These are phyloP conservation scores for Neoseiulus cucumeris DNA, from an alignment of 1,140 invertebrate species.

Conservation along the genomic window DNA sequence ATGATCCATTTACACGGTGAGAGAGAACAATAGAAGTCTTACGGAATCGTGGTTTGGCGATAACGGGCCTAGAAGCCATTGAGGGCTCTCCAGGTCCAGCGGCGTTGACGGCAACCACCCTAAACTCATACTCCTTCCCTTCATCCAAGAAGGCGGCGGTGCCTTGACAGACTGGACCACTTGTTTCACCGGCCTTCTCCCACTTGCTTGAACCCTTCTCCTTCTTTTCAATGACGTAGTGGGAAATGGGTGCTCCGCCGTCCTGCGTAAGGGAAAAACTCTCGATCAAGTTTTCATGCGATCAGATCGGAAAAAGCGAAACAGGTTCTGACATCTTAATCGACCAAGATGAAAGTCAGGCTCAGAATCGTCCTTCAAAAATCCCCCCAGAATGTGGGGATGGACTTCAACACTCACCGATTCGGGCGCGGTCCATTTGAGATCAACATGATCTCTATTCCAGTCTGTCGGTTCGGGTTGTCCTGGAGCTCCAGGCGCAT, in stretches of 20 bases:
- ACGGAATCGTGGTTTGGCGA: constrained; percentile 32
- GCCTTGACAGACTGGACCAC: constrained; percentile 43
- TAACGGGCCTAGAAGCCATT: constrained; percentile 25
- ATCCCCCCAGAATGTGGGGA: too few relatives aligned
- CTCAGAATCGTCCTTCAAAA: too few relatives aligned
- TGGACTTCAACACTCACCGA: constrained; percentile 25
- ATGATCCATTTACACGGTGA: background rate
- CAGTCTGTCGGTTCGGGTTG: constrained; percentile 65
- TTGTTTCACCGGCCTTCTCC: constrained; percentile 69
- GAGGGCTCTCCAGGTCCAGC: constrained; percentile 44
- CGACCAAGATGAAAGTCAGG: too few relatives aligned
- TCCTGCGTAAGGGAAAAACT: constrained; percentile 33
- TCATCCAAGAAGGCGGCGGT: constrained; percentile 70
- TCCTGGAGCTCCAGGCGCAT: constrained; percentile 18
- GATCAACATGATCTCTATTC: constrained; percentile 71
- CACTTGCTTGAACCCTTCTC: constrained; percentile 36
- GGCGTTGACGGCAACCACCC: constrained; percentile 83
- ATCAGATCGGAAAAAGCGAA: too few relatives aligned
- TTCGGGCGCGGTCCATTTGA: constrained; percentile 68
- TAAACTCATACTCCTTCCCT: constrained; percentile 94
- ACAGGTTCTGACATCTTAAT: too few relatives aligned
- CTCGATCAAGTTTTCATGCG: too few relatives aligned
- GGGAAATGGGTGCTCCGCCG: constrained; percentile 75
- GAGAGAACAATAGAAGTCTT: constrained; percentile 4
- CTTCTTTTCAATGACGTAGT: constrained; percentile 83